Conservation (phyloP, 2,113 vertebrate genomes). For the Butorides virescens region DNA sequence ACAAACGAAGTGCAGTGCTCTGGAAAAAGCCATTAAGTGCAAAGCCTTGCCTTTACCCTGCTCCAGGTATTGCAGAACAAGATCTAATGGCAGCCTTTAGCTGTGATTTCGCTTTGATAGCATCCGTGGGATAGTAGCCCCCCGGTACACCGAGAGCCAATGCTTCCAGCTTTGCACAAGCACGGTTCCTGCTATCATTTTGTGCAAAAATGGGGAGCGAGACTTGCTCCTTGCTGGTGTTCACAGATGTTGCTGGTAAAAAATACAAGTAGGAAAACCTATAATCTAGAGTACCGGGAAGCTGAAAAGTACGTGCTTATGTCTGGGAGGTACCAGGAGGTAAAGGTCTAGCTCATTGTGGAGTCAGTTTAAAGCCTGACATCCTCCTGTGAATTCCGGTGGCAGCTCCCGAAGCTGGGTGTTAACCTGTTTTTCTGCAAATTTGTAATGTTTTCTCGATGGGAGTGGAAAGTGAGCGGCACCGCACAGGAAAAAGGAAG, state of each 20-base stretch:
- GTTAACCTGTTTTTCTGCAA: slow-evolving; percentile 2
- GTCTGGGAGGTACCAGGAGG: background rate
- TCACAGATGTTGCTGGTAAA: background rate
- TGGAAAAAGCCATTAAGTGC: slow-evolving; percentile 59
- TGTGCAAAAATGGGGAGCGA: background rate
- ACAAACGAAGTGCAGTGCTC: slow-evolving; percentile 39
- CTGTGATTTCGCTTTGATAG: slow-evolving; percentile 1
- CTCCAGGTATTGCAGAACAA: slow-evolving; percentile 29
- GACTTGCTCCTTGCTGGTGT: background rate
- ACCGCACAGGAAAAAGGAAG: background rate
- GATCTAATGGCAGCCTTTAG: background rate
- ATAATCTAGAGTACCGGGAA: background rate
- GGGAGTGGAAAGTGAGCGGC: background rate
- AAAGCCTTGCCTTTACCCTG: slow-evolving; percentile 30
- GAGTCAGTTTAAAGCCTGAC: background rate
- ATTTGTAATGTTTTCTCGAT: background rate
- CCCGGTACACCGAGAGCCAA: background rate
- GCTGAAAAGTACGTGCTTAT: background rate
- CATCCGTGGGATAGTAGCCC: background rate
- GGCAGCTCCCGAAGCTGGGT: background rate
- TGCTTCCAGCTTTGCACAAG: background rate
- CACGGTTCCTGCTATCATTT: accelerated
- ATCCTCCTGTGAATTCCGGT: background rate
- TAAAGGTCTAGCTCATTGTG: background rate
- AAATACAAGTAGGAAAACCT: background rate